These are phyloP conservation scores for Lutjanus erythropterus DNA, from an alignment of 2,113 vertebrate species.

Conservation along the genomic window DNA sequence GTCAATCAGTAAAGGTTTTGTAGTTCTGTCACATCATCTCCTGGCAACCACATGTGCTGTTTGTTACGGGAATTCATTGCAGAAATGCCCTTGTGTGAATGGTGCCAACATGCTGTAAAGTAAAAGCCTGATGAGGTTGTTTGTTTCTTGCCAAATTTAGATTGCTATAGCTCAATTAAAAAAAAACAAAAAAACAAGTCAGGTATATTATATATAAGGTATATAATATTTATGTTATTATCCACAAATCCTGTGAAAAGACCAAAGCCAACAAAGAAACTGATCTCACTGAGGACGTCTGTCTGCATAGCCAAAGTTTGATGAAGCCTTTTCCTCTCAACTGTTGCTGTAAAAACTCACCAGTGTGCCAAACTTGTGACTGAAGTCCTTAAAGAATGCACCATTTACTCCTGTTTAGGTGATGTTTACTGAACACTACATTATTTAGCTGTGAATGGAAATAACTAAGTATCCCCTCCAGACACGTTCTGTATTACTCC, in stretches of 20 bases:
- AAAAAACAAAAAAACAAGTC: too few relatives aligned
- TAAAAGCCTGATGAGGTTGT: not conserved
- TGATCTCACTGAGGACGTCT: not conserved
- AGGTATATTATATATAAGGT: too few relatives aligned
- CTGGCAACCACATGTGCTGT: slow-evolving; percentile 32
- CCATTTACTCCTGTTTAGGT: not conserved
- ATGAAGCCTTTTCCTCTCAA: not conserved
- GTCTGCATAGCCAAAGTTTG: not conserved
- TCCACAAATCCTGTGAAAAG: not conserved
- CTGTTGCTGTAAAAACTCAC: not conserved
- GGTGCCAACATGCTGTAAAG: not conserved
- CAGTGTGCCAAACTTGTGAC: not conserved
- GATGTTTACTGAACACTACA: not conserved
- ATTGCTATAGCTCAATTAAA: not conserved
- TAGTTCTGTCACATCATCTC: slow-evolving; percentile 27
- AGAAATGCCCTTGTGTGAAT: not conserved
- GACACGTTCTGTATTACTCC: too few relatives aligned
- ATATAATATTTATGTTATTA: not conserved
- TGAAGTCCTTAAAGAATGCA: not conserved
- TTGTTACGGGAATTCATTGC: slow-evolving; percentile 27
- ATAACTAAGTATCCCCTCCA: too few relatives aligned
- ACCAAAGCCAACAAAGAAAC: not conserved
- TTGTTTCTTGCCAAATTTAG: not conserved
- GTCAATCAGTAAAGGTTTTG: slow-evolving; percentile 26
- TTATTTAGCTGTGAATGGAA: too few relatives aligned